A percentile compares a stretch with the other conserved stretches of the same genome.
Conservation (phyloP, 2,888 invertebrate genomes). For the Graphium colonna region DNA sequence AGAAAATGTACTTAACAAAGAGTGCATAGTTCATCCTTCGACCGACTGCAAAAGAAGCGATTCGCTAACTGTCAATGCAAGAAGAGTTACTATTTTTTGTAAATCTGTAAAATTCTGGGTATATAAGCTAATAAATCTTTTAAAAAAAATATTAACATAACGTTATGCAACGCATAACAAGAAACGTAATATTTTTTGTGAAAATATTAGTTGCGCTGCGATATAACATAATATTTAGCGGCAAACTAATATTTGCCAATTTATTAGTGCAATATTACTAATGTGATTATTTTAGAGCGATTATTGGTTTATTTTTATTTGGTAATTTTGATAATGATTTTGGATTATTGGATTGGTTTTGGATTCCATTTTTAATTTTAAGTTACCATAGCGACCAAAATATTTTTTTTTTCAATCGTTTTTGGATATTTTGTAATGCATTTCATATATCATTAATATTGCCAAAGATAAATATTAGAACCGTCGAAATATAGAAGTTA, state of each 20-base stretch:
- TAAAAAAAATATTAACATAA: too few relatives aligned
- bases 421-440: constrained; percentile 2
- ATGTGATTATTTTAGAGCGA: constrained; percentile 31
- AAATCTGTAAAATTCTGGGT: too few relatives aligned
- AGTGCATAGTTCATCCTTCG: background rate
- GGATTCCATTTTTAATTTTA: constrained; percentile 31
- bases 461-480: constrained; percentile 33
- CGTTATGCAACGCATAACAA: too few relatives aligned
- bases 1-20: constrained; percentile 31
- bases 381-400: constrained; percentile 60
- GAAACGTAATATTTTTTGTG: too few relatives aligned
- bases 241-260: background rate
- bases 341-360: background rate
- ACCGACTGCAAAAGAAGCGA: background rate
- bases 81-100: background rate
- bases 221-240: background rate
- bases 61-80: background rate
- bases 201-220: too few relatives aligned
- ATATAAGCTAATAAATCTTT: too few relatives aligned
- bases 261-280: constrained; percentile 31
- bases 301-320: constrained; percentile 27
- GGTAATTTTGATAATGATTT: constrained; percentile 8
- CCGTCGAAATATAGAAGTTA: constrained; percentile 32
- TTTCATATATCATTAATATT: constrained; percentile 22
- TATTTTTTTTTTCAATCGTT: background rate